Evolutionary conservation across 2,797 vertebrate genomes (phyloP), one percentile per base, ranked within the genome.

Genomic region (Pyrrhura leucotis): DNA sequence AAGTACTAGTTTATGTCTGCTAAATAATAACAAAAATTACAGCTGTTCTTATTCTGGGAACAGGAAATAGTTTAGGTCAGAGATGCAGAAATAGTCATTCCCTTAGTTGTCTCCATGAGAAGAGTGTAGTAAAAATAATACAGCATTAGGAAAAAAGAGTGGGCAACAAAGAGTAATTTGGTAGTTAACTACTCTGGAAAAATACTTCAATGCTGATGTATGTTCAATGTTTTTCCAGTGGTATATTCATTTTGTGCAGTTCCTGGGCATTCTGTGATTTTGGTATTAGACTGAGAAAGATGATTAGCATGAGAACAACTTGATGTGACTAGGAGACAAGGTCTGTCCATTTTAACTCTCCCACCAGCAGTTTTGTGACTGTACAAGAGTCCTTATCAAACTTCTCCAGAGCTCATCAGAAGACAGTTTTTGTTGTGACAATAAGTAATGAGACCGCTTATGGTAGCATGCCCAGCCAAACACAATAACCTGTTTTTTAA

Each of bases 161-260:
- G 7, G 2, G 0, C 3, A 9, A 2, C 2, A 28, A 44, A 44
- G 53, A 73, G 73, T 21, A 47, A 59, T 56, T 85, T 72, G 8
- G 23, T 82, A 89, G 8, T 71, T 93, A 48, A 40, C 18, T 93
- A 58, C 59, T 77, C 50, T 86, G 50, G 19, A 66, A 83, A 87
- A 40, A 47, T 45, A 31, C 39, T 92, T 62, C 51, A 51, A 21
- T 89, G 66, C 26, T 53, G n/a, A 45, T 81, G 18, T 14, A n/a
- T 22, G 4, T 66, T 58, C 17, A 58, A 5, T 42, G 44, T 29
- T 69, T 33, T 87, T 82, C 39, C 73, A 33, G 47, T 72, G 74
- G 2, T 6, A 3, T 59, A 18, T 45, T 88, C 79, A 31, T 69
- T 93, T 89, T 78, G 12, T 76, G 20, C 21, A 50, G 17, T 74